Evolutionary conservation across 2,113 vertebrate genomes (phyloP).

Genomic region (Salminus brasiliensis): DNA sequence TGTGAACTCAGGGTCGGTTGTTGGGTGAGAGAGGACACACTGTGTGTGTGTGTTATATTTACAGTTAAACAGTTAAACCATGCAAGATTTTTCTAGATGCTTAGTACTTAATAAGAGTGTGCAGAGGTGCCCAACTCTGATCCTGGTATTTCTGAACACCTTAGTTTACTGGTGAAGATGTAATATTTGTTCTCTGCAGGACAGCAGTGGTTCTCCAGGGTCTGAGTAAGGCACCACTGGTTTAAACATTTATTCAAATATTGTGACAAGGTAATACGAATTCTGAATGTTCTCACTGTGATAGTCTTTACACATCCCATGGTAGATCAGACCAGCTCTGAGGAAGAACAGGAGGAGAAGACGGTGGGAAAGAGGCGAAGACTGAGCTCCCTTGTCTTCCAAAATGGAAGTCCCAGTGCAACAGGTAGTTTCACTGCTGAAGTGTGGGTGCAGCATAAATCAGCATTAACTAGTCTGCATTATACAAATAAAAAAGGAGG

Average conservation of each 20-base stretch:
- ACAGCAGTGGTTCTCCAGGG: too few species aligned
- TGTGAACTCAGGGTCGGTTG: not conserved
- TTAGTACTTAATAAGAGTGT: not conserved
- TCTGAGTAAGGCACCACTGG: too few species aligned
- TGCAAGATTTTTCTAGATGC: not conserved
- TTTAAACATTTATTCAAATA: not conserved
- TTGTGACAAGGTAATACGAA: not conserved
- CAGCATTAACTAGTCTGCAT: not conserved
- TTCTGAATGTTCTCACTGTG: not conserved
- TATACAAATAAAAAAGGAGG: not conserved
- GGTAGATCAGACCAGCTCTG: slow-evolving; percentile 42
- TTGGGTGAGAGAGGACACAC: not conserved
- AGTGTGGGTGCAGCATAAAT: not conserved
- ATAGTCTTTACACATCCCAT: slow-evolving; percentile 22
- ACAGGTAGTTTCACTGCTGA: slow-evolving; percentile 34
- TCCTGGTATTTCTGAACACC: too few species aligned
- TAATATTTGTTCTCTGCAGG: not conserved
- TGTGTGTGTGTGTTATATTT: not conserved
- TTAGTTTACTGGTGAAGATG: not conserved
- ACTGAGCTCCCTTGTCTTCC: slow-evolving; percentile 16
- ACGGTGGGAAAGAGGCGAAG: slow-evolving; percentile 10
- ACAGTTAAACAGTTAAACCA: too few species aligned
- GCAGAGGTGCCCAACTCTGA: not conserved
- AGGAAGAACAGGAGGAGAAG: slow-evolving; percentile 44
- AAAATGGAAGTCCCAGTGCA: slow-evolving; percentile 21